These are phyloP conservation scores for Melanerpes aurifrons DNA, from an alignment of 2,113 vertebrate species.

Conservation along the genomic window DNA sequence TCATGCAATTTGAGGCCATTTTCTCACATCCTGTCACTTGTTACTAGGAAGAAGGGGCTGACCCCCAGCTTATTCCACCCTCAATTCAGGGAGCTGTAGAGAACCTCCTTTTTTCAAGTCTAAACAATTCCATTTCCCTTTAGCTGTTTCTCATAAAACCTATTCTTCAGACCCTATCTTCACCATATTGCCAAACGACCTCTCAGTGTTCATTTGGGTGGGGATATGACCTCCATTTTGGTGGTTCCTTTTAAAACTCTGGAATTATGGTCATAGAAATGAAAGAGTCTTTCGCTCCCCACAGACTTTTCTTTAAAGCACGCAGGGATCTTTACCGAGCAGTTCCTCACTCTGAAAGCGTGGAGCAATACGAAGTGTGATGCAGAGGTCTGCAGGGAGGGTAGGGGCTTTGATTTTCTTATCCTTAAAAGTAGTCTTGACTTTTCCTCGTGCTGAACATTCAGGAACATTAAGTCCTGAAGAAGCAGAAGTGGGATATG, in stretches of 20 bases:
- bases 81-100: no score
- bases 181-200: not conserved
- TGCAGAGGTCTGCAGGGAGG: not conserved
- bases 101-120: no score
- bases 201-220: not conserved
- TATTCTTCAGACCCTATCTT: no score
- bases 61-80: no score
- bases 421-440: not conserved
- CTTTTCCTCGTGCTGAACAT: not conserved
- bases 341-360: not conserved
- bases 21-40: no score
- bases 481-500: not conserved
- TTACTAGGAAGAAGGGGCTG: no score
- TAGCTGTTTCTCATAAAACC: no score
- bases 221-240: not conserved
- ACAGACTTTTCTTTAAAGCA: rapidly evolving
- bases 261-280: not conserved
- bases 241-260: not conserved
- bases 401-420: not conserved
- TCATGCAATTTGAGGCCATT: no score
- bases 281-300: not conserved
- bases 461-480: not conserved
- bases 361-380: not conserved
- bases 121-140: no score
- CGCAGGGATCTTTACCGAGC: not conserved